Evolutionary conservation across 2,888 invertebrate genomes (phyloP), one percentile per base, ranked within the genome.

Genomic region (Phengaris alcon): DNA sequence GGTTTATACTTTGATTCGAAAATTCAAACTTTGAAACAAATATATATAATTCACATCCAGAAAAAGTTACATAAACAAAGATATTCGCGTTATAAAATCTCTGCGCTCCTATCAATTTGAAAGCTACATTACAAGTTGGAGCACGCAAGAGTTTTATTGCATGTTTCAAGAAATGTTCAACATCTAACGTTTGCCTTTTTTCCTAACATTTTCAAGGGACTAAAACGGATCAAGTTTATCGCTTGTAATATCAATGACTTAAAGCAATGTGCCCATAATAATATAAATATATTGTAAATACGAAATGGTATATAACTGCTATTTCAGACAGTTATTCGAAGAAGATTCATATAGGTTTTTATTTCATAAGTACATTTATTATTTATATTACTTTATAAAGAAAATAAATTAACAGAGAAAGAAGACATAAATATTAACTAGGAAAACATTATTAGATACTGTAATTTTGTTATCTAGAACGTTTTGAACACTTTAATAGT

Each of bases 101-200:
- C 35, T 64, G 6, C 35, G 64, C 44, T 54, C 13, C 52, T 52
- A 72, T 57, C 48, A 46, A 57, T 55, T 48, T 57, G 22, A 75
- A 46, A 75, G 70, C 55, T 51, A 48, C 70, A 75, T 75, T 57
- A 46, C 69, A 54, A 79, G 76, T 78, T 74, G 48, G 68, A 73
- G 68, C 78, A 79, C 78, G 78, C 77, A 77, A 74, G 74, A 59
- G 75, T 75, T 74, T 78, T 76, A 76, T 75, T 69, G 77, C 76
- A 75, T 74, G 75, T 75, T 74, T 52, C 75, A 74, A 69, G 74
- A 76, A 74, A 74, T 55, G 46, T 73, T 68, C 70, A 75, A 75
- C 55, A 59, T 69, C 70, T 70, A 70, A 70, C 75, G 70, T 75
- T 75, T 70, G 75, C 75, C 75, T 51, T 70, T 22, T 48, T 54